Percentiles rank a stretch among this genome's conserved stretches.
These are phyloP conservation scores for Drosophila leontia DNA, from an alignment of 1,140 invertebrate genomes.

Conservation along the genomic window DNA sequence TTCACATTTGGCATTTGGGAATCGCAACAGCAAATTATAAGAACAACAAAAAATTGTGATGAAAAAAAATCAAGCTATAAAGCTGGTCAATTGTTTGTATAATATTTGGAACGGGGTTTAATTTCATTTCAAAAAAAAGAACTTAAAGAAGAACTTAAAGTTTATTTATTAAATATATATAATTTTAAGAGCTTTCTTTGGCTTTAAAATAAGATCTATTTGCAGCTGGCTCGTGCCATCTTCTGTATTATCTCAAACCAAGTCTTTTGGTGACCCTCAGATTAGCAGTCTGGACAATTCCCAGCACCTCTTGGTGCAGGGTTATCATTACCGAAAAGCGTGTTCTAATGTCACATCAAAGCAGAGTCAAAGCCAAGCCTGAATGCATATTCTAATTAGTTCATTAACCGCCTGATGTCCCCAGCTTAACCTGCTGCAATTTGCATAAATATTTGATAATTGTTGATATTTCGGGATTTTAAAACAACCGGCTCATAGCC, in stretches of 20 bases:
- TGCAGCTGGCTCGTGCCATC: background rate
- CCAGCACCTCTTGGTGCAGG: background rate
- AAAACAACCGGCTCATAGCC: conserved; percentile 6
- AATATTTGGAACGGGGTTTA: background rate
- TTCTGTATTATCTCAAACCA: background rate
- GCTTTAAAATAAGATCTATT: background rate
- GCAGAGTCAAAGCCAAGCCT: background rate
- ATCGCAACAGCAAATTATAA: background rate
- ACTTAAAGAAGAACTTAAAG: too few relatives aligned
- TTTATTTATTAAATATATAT: too few relatives aligned
- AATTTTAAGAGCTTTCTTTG: background rate
- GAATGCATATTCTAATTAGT: conserved; percentile 59
- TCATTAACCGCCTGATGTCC: conserved; percentile 47
- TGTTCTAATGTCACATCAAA: conserved; percentile 13
- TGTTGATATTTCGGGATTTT: conserved; percentile 12
- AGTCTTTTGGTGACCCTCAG: background rate
- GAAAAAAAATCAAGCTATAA: background rate
- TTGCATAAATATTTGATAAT: conserved; percentile 46
- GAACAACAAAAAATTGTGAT: too few relatives aligned
- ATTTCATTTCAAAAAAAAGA: too few relatives aligned
- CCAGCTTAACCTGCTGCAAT: conserved; percentile 28
- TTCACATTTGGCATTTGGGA: conserved; percentile 68
- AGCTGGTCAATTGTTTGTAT: background rate
- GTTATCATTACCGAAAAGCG: background rate
- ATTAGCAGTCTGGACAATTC: background rate